A percentile compares a stretch with the other conserved stretches of the same genome.
Evolutionary conservation across 2,113 vertebrate species (phyloP).

Genomic region (Tor tambroides): DNA sequence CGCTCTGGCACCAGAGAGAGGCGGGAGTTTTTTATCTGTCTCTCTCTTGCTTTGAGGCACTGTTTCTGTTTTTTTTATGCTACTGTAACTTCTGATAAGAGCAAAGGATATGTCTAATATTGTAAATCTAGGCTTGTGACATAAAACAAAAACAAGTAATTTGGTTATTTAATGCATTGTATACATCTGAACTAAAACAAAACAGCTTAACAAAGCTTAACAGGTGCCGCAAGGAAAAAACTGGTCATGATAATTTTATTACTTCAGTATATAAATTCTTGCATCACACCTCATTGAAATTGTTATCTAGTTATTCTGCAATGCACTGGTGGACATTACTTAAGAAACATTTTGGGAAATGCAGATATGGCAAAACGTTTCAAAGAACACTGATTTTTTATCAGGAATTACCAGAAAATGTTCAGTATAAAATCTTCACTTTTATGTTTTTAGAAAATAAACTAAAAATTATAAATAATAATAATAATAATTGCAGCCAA

Average conservation of each 20-base stretch:
- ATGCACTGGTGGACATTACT: no score
- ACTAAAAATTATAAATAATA: no score
- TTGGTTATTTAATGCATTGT: slow-evolving; percentile 8
- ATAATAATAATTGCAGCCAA: neutral
- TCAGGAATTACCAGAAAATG: neutral
- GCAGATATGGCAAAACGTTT: neutral
- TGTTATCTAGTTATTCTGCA: no score
- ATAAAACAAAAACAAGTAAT: slow-evolving; percentile 21
- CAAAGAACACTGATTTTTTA: neutral
- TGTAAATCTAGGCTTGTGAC: neutral
- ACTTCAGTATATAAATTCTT: no score
- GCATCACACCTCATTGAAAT: no score
- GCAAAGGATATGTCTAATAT: neutral
- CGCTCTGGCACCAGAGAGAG: neutral
- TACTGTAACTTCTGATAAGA: no score
- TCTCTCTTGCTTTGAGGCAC: slow-evolving; percentile 40
- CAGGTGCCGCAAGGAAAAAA: no score
- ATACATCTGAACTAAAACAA: neutral
- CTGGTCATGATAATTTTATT: no score
- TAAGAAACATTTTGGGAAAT: no score
- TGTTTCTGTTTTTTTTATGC: slow-evolving; percentile 24
- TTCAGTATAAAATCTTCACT: neutral
- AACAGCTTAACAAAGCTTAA: slow-evolving; percentile 2
- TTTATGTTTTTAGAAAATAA: neutral
- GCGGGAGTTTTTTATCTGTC: slow-evolving; percentile 42